Evolutionary conservation across 2,888 invertebrate species (phyloP).

Genomic region (Norana najaformis): DNA sequence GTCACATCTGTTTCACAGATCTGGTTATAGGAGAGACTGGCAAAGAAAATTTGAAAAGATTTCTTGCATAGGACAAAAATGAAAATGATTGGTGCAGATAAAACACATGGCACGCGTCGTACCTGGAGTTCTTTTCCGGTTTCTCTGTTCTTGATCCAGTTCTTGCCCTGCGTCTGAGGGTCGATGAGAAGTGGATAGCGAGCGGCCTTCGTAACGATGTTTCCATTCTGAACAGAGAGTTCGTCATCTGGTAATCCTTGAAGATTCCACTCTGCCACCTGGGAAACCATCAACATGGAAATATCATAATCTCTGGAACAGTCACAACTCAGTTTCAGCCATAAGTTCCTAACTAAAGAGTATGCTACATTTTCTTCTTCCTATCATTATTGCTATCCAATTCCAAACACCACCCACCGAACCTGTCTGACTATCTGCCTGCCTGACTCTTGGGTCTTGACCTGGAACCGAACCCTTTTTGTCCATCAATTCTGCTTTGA

Average conservation of each 20-base stretch:
- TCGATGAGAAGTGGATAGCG: constrained; percentile 61
- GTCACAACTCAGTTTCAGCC: not conserved
- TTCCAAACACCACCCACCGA: too few relatives aligned
- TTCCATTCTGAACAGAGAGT: constrained; percentile 61
- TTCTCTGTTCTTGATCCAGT: constrained; percentile 59
- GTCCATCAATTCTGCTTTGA: too few relatives aligned
- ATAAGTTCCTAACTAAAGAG: not conserved
- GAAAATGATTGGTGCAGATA: not conserved
- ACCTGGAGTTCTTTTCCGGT: constrained; percentile 55
- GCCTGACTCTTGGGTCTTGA: too few relatives aligned
- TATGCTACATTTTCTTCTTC: too few relatives aligned
- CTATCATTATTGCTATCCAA: too few relatives aligned
- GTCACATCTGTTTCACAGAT: too few relatives aligned
- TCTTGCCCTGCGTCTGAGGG: constrained; percentile 62
- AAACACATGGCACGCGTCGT: not conserved
- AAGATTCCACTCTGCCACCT: constrained; percentile 72
- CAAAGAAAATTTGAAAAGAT: too few relatives aligned
- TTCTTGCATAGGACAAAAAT: not conserved
- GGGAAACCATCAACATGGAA: not conserved
- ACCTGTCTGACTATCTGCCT: too few relatives aligned
- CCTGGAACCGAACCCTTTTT: too few relatives aligned
- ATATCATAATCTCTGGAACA: not conserved
- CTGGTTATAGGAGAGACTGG: too few relatives aligned
- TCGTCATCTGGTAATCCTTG: constrained; percentile 62
- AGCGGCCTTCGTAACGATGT: constrained; percentile 60